Percentiles rank a stretch among this genome's conserved stretches.
phyloP scores from a whole-genome alignment of 2,113 vertebrate species.

The Pomatostomus ruficeps region DNA sequence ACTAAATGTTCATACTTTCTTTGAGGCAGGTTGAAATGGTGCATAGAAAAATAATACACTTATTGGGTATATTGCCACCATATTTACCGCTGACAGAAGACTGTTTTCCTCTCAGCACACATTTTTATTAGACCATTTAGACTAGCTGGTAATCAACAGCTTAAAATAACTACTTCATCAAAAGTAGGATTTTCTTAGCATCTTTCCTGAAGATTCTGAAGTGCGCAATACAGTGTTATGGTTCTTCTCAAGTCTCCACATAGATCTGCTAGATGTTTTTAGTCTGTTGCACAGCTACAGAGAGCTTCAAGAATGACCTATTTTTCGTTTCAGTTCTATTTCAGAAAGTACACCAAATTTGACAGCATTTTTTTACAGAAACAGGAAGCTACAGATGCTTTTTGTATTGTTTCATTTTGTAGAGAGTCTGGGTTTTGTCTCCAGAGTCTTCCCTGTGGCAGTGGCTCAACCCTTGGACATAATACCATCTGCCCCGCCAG shows the following conservation, averaged over 20 bases:
- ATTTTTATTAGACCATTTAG: not conserved
- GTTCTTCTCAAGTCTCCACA: not conserved
- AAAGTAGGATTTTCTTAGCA: not conserved
- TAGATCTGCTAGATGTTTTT: not conserved
- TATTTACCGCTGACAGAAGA: not conserved
- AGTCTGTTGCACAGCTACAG: not conserved
- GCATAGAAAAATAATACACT: not conserved
- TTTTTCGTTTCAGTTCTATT: not conserved
- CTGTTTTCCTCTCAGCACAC: not conserved
- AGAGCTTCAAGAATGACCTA: not conserved
- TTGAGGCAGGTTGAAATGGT: not conserved
- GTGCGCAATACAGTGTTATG: not conserved
- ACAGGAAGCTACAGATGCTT: not conserved
- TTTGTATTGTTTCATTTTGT: not conserved
- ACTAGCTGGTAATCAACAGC: not conserved
- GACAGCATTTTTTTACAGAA: not conserved
- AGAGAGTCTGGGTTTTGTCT: slow-evolving; percentile 10
- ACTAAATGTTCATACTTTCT: not conserved
- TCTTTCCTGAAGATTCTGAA: not conserved
- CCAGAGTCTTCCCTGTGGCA: not conserved
- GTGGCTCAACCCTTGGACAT: too few relatives aligned
- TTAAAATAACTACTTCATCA: not conserved
- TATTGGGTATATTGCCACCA: not conserved
- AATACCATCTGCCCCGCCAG: too few relatives aligned
- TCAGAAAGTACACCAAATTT: not conserved